Conservation (phyloP, 1,140 invertebrate genomes). For the Temnothorax nylanderi region DNA sequence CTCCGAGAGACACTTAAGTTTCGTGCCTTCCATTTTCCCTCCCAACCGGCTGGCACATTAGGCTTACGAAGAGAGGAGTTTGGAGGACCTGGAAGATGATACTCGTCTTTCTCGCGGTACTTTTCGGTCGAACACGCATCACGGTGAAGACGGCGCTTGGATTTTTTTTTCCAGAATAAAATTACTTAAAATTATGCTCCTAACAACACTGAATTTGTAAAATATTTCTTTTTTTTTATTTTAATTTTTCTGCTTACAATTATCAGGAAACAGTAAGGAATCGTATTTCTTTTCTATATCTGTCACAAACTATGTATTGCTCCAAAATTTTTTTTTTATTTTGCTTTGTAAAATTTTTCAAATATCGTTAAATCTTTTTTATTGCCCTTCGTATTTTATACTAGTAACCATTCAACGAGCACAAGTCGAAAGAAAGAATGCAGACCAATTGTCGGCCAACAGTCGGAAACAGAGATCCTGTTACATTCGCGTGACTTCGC, state of each 20-base stretch:
- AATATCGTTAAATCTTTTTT: background rate
- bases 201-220: background rate
- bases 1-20: slow-evolving; percentile 32
- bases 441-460: background rate
- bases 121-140: slow-evolving; percentile 44
- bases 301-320: background rate
- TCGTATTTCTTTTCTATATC: background rate
- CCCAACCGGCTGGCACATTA: slow-evolving; percentile 26
- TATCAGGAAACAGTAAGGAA: background rate
- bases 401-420: background rate
- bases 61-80: slow-evolving; percentile 41
- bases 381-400: background rate
- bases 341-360: background rate
- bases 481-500: slow-evolving; percentile 16
- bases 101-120: slow-evolving; percentile 31
- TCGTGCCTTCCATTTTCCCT: slow-evolving; percentile 36
- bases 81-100: slow-evolving; percentile 22
- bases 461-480: slow-evolving; percentile 12
- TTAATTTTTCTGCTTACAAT: background rate
- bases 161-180: background rate
- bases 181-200: slow-evolving; percentile 1
- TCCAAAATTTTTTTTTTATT: background rate
- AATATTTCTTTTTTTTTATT: background rate
- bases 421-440: background rate
- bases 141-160: background rate